A percentile compares a stretch with the other conserved stretches of the same genome.
Conservation (phyloP, 2,888 invertebrate species). For the Chromoteleia sp. region DNA sequence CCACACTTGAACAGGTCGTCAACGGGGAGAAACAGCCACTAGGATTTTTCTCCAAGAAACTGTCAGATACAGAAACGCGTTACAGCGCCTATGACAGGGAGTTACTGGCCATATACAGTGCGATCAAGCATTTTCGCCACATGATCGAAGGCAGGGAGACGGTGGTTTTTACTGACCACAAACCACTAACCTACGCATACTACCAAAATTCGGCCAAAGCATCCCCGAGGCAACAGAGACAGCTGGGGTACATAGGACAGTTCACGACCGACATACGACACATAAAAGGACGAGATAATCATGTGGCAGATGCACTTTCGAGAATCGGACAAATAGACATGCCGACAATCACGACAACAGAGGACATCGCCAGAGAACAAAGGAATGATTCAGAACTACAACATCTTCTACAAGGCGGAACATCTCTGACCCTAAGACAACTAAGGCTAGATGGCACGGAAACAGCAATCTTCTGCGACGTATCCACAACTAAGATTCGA, state of each 20-base stretch:
- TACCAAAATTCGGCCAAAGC: constrained; percentile 33
- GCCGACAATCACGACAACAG: constrained; percentile 3
- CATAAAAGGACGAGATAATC: constrained; percentile 42
- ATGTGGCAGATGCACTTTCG: constrained; percentile 41
- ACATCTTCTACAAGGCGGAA: not conserved
- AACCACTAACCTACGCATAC: constrained; percentile 47
- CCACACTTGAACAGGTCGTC: not conserved
- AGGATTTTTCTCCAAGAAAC: constrained; percentile 2
- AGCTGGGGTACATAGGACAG: constrained; percentile 60
- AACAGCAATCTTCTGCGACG: constrained; percentile 12
- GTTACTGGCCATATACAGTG: not conserved
- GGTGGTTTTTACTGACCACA: constrained; percentile 54
- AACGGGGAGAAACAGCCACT: not conserved
- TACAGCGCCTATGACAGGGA: constrained; percentile 17
- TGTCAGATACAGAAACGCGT: not conserved
- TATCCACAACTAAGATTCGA: constrained; percentile 24
- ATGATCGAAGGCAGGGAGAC: constrained; percentile 36
- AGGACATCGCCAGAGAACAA: constrained; percentile 12
- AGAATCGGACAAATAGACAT: constrained; percentile 14
- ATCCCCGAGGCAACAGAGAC: constrained; percentile 59
- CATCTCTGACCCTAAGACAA: constrained; percentile 11
- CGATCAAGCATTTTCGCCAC: not conserved
- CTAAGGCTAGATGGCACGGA: constrained; percentile 30
- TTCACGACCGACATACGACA: constrained; percentile 60
- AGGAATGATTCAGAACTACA: constrained; percentile 7